Percentiles rank a stretch among this genome's conserved stretches.
Conservation (phyloP, 2,113 vertebrate genomes). For the Pelecanoides urinatrix region DNA sequence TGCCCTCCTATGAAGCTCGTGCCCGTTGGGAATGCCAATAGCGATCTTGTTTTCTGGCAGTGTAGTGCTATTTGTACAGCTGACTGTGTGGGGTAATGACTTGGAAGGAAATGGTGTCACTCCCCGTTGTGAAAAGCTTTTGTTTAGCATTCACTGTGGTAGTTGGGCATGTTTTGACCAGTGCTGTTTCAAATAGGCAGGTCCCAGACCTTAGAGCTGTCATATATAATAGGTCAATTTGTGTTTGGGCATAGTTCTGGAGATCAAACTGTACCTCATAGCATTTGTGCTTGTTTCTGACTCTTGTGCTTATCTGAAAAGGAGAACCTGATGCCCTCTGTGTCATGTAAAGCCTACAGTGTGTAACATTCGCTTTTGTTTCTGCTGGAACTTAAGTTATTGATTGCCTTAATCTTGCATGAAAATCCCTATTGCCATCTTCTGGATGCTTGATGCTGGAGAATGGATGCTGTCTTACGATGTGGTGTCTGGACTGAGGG, state of each 20-base stretch:
- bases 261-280: neutral
- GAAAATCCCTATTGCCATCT: neutral
- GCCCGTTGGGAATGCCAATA: neutral
- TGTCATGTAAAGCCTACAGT: neutral
- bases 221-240: neutral
- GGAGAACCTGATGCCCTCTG: neutral
- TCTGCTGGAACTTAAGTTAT: neutral
- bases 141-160: neutral
- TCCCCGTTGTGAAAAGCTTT: neutral
- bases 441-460: neutral
- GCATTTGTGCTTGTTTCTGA: neutral
- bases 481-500: neutral
- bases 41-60: neutral
- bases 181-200: neutral
- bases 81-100: neutral
- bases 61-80: neutral
- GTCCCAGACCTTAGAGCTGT: neutral
- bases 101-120: neutral
- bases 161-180: neutral
- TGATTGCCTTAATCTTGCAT: neutral
- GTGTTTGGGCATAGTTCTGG: neutral
- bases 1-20: neutral
- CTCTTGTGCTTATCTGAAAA: neutral
- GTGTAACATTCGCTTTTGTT: neutral
- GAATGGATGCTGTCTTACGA: neutral